phyloP scores from a whole-genome alignment of 2,797 vertebrate species.

The Anas acuta region DNA sequence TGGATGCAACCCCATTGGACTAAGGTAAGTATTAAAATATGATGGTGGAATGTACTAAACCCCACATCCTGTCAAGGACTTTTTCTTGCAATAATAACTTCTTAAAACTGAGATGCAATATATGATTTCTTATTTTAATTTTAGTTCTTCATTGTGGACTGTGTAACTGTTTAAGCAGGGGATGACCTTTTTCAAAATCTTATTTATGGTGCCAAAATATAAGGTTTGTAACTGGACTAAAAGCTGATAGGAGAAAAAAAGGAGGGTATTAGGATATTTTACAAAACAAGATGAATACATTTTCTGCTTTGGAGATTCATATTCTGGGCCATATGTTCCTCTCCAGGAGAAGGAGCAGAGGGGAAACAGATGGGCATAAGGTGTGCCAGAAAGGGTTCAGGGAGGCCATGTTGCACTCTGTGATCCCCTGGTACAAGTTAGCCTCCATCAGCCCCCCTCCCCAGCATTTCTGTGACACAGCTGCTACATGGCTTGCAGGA shows the following conservation, averaged over 20 bases:
- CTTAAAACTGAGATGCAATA: neutral
- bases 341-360: slow-evolving; percentile 44
- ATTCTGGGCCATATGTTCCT: slow-evolving; percentile 45
- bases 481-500: slow-evolving; percentile 5
- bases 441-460: neutral
- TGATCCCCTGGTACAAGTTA: slow-evolving; percentile 20
- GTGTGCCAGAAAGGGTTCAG: slow-evolving; percentile 33
- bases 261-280: slow-evolving; percentile 7
- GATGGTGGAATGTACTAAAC: neutral
- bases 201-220: neutral
- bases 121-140: neutral
- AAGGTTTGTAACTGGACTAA: neutral
- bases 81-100: neutral
- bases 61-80: neutral
- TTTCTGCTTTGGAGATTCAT: slow-evolving; percentile 7
- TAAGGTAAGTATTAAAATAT: slow-evolving; percentile 23
- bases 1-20: neutral
- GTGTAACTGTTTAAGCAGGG: neutral
- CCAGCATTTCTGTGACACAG: neutral
- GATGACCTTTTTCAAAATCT: neutral
- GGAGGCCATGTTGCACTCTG: neutral
- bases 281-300: neutral
- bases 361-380: slow-evolving; percentile 39
- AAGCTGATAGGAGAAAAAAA: neutral
- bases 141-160: neutral